Evolutionary conservation across 2,113 vertebrate genomes (phyloP).

Genomic region (Sander vitreus): DNA sequence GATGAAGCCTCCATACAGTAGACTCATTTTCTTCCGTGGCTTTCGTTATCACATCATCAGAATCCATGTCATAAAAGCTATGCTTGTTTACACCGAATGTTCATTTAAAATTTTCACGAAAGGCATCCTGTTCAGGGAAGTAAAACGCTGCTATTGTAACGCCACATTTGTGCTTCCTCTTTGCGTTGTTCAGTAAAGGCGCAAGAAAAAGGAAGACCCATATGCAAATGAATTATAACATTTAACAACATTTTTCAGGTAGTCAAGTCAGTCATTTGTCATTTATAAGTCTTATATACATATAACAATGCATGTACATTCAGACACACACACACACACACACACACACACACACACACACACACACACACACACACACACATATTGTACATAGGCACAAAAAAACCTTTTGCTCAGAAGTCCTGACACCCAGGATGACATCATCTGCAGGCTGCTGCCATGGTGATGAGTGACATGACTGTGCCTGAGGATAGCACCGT

Average conservation of each 20-base stretch:
- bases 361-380: neutral
- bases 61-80: neutral
- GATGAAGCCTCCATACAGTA: neutral
- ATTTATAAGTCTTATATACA: neutral
- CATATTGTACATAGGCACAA: neutral
- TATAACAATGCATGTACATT: too few relatives aligned
- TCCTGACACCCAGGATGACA: slow-evolving; percentile 19
- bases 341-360: too few relatives aligned
- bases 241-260: neutral
- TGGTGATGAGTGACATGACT: slow-evolving; percentile 50
- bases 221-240: slow-evolving; percentile 9
- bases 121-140: slow-evolving; percentile 36
- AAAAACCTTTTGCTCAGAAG: neutral
- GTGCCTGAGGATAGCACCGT: slow-evolving; percentile 44
- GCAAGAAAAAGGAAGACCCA: slow-evolving; percentile 41
- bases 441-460: slow-evolving; percentile 48
- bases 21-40: neutral
- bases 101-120: neutral
- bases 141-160: neutral
- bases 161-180: slow-evolving; percentile 69
- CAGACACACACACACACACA: neutral
- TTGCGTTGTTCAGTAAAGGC: slow-evolving; percentile 30
- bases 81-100: too few relatives aligned
- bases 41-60: neutral
- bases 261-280: neutral